Base-by-base conservation (phyloP, 2,113 vertebrate species). In the Columbina picui region DNA sequence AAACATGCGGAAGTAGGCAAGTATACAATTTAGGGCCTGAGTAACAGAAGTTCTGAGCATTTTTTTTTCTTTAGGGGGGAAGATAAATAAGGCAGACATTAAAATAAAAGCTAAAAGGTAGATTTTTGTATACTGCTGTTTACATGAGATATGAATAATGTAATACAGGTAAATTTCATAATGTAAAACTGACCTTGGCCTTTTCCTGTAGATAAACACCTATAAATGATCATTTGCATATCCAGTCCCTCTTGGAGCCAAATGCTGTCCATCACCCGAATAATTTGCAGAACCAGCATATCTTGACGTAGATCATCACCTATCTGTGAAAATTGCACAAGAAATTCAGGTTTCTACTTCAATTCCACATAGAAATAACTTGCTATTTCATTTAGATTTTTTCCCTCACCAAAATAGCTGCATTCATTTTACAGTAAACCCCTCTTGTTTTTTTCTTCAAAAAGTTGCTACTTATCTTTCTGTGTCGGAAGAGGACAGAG, bases 271-370 rank as follows among this genome's bases (percentile, higher is more conserved):
- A 97, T 98, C 69, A 97, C 38, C 32, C 36, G 81, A 73, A 96
- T 79, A 41, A 98, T 90, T 87, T 98, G 97, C 77, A 98, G 96
- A 81, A 97, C 96, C 38, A 97, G 91, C 97, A 97, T 97, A 71
- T 97, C 97, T 38, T 97, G 92, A 55, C 95, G 96, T 11, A 97
- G 89, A 87, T 97, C 97, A 84, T 98, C 95, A 0, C 97, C 97
- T 47, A 94, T 9, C 97, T 98, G 84, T 63, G 84, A 87, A 95
- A 94, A 86, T 47, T 26, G 39, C 43, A 96, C 32, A 61, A 53
- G 38, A 91, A 96, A 82, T 74, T 21, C 43, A 80, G 7, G 30
- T 87, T 94, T 91, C 34, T 67, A 38, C 57, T 93, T 93, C 53
- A 71, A 50, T 10, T 39, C 2, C n/a, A 75, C 9, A 49, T 2